Base-by-base conservation (phyloP, 2,113 vertebrate species). In the Hyperoodon ampullatus region DNA sequence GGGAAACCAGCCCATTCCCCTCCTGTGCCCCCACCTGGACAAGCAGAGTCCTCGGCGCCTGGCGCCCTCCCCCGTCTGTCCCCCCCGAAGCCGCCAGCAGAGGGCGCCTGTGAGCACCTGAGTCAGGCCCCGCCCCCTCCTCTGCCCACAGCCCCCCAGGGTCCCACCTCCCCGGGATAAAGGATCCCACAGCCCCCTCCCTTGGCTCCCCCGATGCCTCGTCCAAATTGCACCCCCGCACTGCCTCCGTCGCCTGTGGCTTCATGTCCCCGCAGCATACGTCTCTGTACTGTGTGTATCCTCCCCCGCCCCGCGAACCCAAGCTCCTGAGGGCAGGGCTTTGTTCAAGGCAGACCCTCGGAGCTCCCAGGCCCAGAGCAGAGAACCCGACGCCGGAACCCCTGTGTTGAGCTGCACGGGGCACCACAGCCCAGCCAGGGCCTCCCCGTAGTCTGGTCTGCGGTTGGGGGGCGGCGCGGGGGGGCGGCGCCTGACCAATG, bases 1-100 rank as follows among this genome's bases (percentile, higher is more conserved):
- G 47, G 26, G 50, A 68, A 26, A 42, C 33, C 18, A 24, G 23
- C 3, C 16, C 39, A n/a, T 12, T 50, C 50, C 33, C 11, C 19
- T 23, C 19, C 21, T n/a, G 50, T 21, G 30, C 58, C 28, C 8
- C 74, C 11, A 5, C 80, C 5, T 13, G 30, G 21, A 74, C 71
- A 44, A 75, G 72, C 28, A 75, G 18, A 2, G 39, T 16, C 18
- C 42, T 55, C 33, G 5, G 42, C 4, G 1, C 66, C 24, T 8
- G 12, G 8, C 39, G 2, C 1, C 3, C 6, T 1, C 13, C 21
- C 50, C 35, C 11, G 2, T 1, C 23, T 5, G 19, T 13, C 4
- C 47, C 70, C 44, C 35, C 58, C 3, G 5, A 4, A 12, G 12
- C 9, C 9, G 28, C 93, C 58, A 28, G 60, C 28, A 53, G 86